phyloP scores from a whole-genome alignment of 2,113 vertebrate species.

The Okapia johnstoni region DNA sequence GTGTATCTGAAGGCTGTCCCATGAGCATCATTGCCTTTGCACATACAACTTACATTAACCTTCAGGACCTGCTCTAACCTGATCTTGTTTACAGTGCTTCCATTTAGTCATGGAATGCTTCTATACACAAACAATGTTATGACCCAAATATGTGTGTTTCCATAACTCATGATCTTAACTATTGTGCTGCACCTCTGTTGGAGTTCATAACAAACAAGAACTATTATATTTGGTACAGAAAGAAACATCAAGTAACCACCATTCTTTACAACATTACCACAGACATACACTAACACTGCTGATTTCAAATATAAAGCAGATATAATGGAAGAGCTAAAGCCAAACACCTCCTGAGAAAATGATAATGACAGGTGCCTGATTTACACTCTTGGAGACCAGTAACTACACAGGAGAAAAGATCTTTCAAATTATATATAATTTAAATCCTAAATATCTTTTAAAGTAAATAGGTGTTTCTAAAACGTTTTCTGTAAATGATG shows the following conservation, averaged over 20 bases:
- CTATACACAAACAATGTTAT: too few relatives aligned
- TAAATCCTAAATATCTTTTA: slow-evolving; percentile 13
- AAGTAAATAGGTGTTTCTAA: not conserved
- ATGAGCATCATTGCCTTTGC: not conserved
- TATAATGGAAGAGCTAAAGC: not conserved
- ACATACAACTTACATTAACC: not conserved
- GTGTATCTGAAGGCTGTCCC: not conserved
- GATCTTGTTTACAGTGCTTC: not conserved
- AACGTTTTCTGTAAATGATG: not conserved
- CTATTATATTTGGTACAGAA: not conserved
- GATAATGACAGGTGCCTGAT: not conserved
- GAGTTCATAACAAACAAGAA: not conserved
- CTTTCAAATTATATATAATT: slow-evolving; percentile 26
- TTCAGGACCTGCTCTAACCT: not conserved
- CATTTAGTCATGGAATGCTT: not conserved
- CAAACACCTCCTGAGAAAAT: not conserved
- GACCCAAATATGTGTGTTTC: not conserved
- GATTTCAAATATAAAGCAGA: not conserved
- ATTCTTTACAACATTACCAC: not conserved
- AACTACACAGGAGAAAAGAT: not conserved
- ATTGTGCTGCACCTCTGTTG: not conserved
- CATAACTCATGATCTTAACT: not conserved
- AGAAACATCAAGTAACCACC: not conserved
- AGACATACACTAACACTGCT: not conserved
- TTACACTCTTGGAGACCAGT: not conserved